A percentile compares a stretch with the other conserved stretches of the same genome.
Evolutionary conservation across 2,888 invertebrate genomes (phyloP).

Genomic region (Drosophila buzzatii): DNA sequence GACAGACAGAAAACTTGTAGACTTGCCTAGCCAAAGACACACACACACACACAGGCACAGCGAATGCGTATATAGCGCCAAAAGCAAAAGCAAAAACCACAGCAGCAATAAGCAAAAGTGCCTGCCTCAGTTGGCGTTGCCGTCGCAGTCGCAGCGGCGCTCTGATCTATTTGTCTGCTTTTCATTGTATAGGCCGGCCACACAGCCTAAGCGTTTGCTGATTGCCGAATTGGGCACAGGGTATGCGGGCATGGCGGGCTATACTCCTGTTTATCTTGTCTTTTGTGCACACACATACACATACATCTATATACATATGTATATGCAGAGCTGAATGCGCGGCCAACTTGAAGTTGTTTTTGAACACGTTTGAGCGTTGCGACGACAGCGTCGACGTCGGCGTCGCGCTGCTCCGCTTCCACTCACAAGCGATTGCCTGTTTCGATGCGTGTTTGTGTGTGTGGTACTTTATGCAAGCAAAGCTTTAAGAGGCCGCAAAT

Average conservation of each 20-base stretch:
- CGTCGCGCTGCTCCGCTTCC: constrained; percentile 3
- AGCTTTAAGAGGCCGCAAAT: constrained; percentile 56
- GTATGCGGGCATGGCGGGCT: constrained; percentile 28
- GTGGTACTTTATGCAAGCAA: constrained; percentile 74
- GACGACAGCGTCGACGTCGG: constrained; percentile 5
- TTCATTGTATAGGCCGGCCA: constrained; percentile 34
- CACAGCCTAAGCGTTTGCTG: constrained; percentile 12
- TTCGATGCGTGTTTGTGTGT: constrained; percentile 20
- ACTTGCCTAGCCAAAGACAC: constrained; percentile 2
- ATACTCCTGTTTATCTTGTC: constrained; percentile 66
- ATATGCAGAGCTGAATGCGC: constrained; percentile 34
- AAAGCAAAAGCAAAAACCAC: constrained; percentile 58
- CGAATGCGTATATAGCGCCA: constrained; percentile 39
- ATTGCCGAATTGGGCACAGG: constrained; percentile 54
- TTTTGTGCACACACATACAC: constrained; percentile 29
- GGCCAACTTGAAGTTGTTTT: constrained; percentile 62
- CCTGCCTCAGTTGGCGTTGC: constrained; percentile 19
- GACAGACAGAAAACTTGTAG: constrained; percentile 3
- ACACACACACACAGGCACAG: constrained; percentile 4
- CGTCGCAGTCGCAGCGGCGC: constrained; percentile 21
- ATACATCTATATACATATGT: background rate
- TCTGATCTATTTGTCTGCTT: constrained; percentile 57
- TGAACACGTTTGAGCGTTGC: constrained; percentile 62
- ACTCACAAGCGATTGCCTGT: constrained; percentile 21
- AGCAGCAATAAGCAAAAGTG: constrained; percentile 33